Conservation (phyloP, 2,113 vertebrate species). For the Sakesphorus luctuosus region DNA sequence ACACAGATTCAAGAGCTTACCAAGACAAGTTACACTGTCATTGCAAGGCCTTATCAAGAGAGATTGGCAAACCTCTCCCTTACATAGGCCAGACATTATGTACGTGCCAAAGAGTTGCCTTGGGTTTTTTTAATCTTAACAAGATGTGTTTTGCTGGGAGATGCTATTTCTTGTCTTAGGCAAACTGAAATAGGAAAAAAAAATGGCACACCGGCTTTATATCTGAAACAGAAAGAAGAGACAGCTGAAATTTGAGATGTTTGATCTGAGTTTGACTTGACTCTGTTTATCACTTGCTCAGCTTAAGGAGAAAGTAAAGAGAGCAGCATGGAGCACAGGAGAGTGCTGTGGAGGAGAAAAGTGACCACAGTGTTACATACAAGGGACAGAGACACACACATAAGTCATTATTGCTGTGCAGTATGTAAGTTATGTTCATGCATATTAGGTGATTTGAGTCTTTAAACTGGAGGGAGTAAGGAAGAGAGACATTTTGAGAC, state of each 20-base stretch:
- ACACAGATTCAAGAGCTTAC: background rate
- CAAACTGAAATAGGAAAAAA: background rate
- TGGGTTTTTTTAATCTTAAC: background rate
- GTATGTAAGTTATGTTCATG: background rate
- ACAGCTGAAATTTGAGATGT: background rate
- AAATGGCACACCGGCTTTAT: background rate
- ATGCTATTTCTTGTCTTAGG: background rate
- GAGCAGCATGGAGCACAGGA: background rate
- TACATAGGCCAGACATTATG: background rate
- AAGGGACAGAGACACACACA: background rate
- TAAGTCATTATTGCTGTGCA: background rate
- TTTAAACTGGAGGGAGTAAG: background rate
- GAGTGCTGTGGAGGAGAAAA: rapidly evolving
- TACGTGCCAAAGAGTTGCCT: background rate
- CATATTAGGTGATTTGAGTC: background rate
- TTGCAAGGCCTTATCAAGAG: background rate
- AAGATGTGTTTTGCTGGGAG: background rate
- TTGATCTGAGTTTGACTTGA: background rate
- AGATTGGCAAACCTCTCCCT: background rate
- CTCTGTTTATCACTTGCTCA: background rate
- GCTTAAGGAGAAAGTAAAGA: background rate
- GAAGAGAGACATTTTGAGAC: background rate
- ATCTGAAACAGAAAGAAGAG: background rate
- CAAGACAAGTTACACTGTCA: background rate
- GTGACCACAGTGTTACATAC: background rate